These are phyloP conservation scores for Zoanthus sansibaricus DNA, from an alignment of 92 coral and sea anemone species.

Conservation along the genomic window DNA sequence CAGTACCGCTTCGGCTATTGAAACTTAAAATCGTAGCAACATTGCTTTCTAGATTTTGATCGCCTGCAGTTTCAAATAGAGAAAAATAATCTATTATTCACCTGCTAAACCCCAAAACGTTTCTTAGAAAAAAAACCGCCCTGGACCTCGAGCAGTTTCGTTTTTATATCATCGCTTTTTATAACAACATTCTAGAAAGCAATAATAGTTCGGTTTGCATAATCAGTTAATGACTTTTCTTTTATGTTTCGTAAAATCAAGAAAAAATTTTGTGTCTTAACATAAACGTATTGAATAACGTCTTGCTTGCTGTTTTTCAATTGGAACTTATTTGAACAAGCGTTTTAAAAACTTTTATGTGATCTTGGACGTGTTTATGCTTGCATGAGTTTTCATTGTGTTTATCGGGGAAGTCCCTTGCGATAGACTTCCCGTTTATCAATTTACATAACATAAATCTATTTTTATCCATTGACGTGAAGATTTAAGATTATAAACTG, in stretches of 20 bases:
- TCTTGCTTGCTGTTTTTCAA: background rate
- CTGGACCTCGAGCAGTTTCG: conserved; percentile 26
- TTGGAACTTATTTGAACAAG: background rate
- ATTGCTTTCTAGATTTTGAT: background rate
- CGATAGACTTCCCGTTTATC: conserved; percentile 33
- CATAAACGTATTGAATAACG: background rate
- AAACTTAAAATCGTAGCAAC: background rate
- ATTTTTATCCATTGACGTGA: conserved; percentile 38
- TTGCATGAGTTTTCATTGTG: conserved; percentile 34
- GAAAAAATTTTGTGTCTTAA: background rate
- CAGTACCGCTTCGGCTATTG: background rate
- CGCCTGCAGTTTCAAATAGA: background rate
- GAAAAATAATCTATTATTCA: background rate
- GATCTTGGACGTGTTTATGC: conserved; percentile 4
- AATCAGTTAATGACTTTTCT: background rate
- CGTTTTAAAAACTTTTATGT: background rate
- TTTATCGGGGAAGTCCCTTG: conserved; percentile 27
- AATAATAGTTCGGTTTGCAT: background rate
- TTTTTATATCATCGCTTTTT: conserved; percentile 37
- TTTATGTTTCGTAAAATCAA: background rate
- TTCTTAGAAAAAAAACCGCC: conserved; percentile 23
- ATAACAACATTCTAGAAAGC: conserved; percentile 14
- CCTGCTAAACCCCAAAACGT: background rate
- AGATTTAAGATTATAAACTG: background rate
- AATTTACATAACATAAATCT: conserved; percentile 16